Evolutionary conservation across 2,113 vertebrate genomes (phyloP).

Genomic region (Arenaria interpres): DNA sequence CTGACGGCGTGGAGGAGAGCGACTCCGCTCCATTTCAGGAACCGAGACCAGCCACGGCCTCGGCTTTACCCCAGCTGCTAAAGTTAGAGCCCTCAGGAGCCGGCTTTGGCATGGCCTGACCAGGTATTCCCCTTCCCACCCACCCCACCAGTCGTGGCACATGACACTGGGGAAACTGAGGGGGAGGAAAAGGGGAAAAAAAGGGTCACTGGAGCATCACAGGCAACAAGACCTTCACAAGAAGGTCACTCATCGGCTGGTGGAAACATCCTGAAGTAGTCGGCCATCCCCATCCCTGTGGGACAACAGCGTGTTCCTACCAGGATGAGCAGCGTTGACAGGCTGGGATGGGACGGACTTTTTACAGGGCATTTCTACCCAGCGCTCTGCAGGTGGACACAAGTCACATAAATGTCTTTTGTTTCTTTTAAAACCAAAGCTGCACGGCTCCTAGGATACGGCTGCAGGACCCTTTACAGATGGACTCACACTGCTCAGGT

Average conservation of each 20-base stretch:
- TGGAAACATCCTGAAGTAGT: background rate
- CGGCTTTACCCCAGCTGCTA: background rate
- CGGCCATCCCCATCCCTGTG: background rate
- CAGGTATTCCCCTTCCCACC: background rate
- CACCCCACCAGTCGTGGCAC: background rate
- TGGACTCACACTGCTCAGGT: background rate
- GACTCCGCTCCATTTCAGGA: background rate
- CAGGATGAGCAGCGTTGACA: accelerated
- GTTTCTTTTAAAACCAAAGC: background rate
- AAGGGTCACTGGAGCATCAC: background rate
- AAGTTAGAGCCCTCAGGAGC: background rate
- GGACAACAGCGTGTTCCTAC: accelerated
- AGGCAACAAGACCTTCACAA: background rate
- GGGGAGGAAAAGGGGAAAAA: background rate
- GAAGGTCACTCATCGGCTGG: background rate
- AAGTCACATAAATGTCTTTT: background rate
- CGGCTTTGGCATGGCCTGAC: background rate
- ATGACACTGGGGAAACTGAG: background rate
- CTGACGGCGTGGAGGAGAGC: background rate
- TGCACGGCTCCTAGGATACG: background rate
- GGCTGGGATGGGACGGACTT: background rate
- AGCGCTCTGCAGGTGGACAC: background rate
- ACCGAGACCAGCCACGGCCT: background rate
- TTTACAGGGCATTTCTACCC: background rate
- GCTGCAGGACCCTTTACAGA: background rate